Percentiles rank a stretch among this genome's conserved stretches.
Conservation (phyloP, 2,888 invertebrate species). For the Panorpa germanica region DNA sequence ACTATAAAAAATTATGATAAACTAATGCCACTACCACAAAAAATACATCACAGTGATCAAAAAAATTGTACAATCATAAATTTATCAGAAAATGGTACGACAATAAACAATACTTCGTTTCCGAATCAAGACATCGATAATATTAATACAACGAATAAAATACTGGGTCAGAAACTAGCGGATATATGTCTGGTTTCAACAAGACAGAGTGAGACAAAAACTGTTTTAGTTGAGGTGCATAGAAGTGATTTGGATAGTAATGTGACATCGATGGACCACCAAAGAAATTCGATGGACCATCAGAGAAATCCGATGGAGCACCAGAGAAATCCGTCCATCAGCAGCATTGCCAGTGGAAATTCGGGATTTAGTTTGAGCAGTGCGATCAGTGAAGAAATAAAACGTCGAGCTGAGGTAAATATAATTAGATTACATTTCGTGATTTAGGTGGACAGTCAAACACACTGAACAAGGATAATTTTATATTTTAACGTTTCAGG, state of each 20-base stretch:
- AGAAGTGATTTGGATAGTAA: conserved; percentile 27
- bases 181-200: conserved; percentile 25
- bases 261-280: no score
- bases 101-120: conserved; percentile 39
- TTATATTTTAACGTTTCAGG: no score
- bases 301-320: no score
- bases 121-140: conserved; percentile 12
- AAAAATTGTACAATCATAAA: conserved; percentile 56
- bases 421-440: neutral
- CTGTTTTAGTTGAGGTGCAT: conserved; percentile 62
- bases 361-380: conserved; percentile 33
- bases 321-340: conserved; percentile 11
- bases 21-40: neutral
- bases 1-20: neutral
- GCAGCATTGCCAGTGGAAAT: conserved; percentile 10
- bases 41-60: neutral
- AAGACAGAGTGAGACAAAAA: conserved; percentile 35
- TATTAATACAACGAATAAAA: no score
- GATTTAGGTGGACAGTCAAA: no score
- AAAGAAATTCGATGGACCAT: no score
- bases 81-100: conserved; percentile 49
- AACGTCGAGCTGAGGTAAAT: conserved; percentile 42
- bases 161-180: conserved; percentile 19
- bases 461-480: no score
- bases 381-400: conserved; percentile 50